Percentiles rank a stretch among this genome's conserved stretches.
phyloP scores from a whole-genome alignment of 1,140 invertebrate genomes.

The Melitaea cinxia region DNA sequence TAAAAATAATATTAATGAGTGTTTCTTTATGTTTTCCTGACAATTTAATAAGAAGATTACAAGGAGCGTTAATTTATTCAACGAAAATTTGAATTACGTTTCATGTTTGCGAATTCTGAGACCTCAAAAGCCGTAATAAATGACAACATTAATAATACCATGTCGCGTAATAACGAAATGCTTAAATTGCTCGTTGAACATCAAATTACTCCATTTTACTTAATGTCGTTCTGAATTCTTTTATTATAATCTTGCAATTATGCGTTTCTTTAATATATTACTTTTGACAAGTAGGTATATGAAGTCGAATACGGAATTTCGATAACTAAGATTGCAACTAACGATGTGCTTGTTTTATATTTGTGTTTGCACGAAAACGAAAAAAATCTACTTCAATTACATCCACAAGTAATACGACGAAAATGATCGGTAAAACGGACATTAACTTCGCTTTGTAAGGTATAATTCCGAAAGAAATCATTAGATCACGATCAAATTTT shows the following conservation, averaged over 20 bases:
- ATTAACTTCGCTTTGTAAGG: too few species aligned
- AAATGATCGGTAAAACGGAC: too few species aligned
- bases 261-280: not conserved
- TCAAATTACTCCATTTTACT: conserved; percentile 27
- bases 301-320: not conserved
- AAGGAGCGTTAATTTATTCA: not conserved
- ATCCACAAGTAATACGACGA: too few species aligned
- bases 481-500: too few species aligned
- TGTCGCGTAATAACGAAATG: conserved; percentile 26
- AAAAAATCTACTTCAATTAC: too few species aligned
- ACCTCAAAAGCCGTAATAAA: conserved; percentile 31
- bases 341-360: too few species aligned
- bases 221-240: not conserved
- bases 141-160: conserved; percentile 33
- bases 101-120: conserved; percentile 21
- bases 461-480: too few species aligned
- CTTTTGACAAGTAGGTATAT: not conserved
- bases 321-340: too few species aligned
- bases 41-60: not conserved
- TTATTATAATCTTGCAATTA: not conserved
- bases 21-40: not conserved
- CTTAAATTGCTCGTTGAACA: conserved; percentile 28
- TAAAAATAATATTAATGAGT: too few species aligned
- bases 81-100: not conserved
- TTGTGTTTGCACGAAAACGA: too few species aligned